Conservation (phyloP, 2,797 vertebrate genomes). For the Zalophus californianus region DNA sequence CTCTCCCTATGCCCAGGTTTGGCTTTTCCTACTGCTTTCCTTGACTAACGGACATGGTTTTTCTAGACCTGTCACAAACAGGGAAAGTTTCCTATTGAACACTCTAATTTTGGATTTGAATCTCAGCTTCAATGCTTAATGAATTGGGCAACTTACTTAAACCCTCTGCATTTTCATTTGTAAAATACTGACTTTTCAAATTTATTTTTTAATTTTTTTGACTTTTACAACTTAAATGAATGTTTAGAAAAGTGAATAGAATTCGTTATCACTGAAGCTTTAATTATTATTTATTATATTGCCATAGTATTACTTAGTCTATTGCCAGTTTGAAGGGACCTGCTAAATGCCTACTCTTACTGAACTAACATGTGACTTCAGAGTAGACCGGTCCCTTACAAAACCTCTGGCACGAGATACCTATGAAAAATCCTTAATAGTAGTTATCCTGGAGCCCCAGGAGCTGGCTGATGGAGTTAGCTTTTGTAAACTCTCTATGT, state of each 20-base stretch:
- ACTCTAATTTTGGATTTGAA: background rate
- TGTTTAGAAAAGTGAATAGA: background rate
- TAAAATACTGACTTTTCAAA: background rate
- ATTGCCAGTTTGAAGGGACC: background rate
- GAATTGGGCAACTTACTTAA: background rate
- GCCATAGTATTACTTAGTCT: background rate
- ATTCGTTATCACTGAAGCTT: background rate
- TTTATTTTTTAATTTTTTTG: background rate
- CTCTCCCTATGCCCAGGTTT: accelerated
- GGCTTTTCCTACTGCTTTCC: background rate
- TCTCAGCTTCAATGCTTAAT: background rate
- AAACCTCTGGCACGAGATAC: background rate
- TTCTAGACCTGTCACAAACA: background rate
- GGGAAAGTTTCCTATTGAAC: background rate
- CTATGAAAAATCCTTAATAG: background rate
- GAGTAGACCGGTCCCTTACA: background rate
- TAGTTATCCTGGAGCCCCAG: background rate
- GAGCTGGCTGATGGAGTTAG: background rate
- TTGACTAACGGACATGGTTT: background rate
- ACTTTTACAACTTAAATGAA: background rate
- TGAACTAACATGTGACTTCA: background rate
- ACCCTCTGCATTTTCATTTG: background rate
- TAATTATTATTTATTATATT: background rate
- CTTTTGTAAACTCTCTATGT: background rate
- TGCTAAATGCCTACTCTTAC: background rate